Base-by-base conservation (phyloP, 2,797 vertebrate genomes). In the Perodicticus potto region DNA sequence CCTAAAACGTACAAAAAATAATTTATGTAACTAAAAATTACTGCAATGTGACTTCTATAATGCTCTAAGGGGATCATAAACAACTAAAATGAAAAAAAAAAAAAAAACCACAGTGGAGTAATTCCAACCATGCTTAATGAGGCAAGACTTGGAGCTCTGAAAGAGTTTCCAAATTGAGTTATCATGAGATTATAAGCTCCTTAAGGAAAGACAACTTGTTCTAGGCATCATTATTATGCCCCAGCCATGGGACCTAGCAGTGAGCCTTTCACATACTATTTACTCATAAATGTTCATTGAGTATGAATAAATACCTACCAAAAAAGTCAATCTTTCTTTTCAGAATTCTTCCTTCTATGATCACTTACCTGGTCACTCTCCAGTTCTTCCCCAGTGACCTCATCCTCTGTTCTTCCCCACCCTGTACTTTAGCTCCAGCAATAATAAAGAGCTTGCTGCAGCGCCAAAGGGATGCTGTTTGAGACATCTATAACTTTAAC, bases 21-120 rank as follows among this genome's bases (percentile, higher is more conserved):
- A 49, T 49, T 49, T 49, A 49, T 49, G 13, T 49, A 49, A 49
- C 11, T 13, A 49, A 49, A 49, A 82, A 72, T 65, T 20, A 37
- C 57, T 61, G 6, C 67, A 32, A 29, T 82, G 25, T 19, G 57
- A 65, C 27, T 83, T 77, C 27, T 34, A 37, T 55, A 73, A 78
- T 25, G 59, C 17, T 27, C n/a, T 34, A 9, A 32, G 17, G 17
- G 34, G 14, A 13, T 93, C 27, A 86, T 57, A 67, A 89, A 59
- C n/a, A 95, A 74, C 1, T 12, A 96, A 70, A 86, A 83, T 59
- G 40, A 63, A 93, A 92, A 65, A 25, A 45, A 25, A 67, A 78
- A 69, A 67, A n/a, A 32, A 67, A 67, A 25, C 32, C 22, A 70
- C 7, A 88, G 37, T 59, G 5, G 16, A 74, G 16, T 81, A 86